phyloP scores from a whole-genome alignment of 2,797 vertebrate species.

The Microctenopoma stevenorrisi region DNA sequence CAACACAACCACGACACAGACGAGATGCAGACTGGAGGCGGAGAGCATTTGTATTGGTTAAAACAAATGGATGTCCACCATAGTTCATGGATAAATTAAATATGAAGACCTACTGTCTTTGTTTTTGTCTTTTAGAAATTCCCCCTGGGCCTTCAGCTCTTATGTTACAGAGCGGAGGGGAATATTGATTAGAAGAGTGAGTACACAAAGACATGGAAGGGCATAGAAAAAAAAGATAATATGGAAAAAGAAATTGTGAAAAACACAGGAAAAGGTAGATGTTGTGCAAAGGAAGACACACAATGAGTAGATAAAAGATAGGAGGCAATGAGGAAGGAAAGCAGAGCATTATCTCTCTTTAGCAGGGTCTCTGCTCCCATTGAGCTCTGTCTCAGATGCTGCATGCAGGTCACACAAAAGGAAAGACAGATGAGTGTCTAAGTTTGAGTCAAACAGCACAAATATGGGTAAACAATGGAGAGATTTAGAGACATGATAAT shows the following conservation, averaged over 20 bases:
- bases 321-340: slow-evolving; percentile 66
- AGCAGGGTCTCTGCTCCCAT: slow-evolving; percentile 33
- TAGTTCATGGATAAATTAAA: slow-evolving; percentile 23
- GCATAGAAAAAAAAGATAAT: slow-evolving; percentile 33
- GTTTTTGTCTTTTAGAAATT: slow-evolving; percentile 47
- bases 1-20: slow-evolving; percentile 9
- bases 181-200: slow-evolving; percentile 54
- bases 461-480: slow-evolving; percentile 5
- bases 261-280: slow-evolving; percentile 18
- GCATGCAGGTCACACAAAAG: slow-evolving; percentile 9
- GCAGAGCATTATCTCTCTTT: slow-evolving; percentile 56
- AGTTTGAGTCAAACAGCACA: slow-evolving; percentile 16
- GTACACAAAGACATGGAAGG: slow-evolving; percentile 48
- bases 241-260: slow-evolving; percentile 10
- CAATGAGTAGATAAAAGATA: slow-evolving; percentile 20
- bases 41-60: slow-evolving; percentile 30
- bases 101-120: slow-evolving; percentile 36
- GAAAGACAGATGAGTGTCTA: slow-evolving; percentile 39
- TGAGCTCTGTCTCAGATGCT: slow-evolving; percentile 7
- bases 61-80: slow-evolving; percentile 29
- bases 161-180: slow-evolving; percentile 28
- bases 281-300: slow-evolving; percentile 29
- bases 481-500: slow-evolving; percentile 3
- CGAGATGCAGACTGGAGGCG: slow-evolving; percentile 16
- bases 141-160: slow-evolving; percentile 37